These are phyloP conservation scores for Eupithecia subumbrata DNA, from an alignment of 2,888 invertebrate species.

Conservation along the genomic window DNA sequence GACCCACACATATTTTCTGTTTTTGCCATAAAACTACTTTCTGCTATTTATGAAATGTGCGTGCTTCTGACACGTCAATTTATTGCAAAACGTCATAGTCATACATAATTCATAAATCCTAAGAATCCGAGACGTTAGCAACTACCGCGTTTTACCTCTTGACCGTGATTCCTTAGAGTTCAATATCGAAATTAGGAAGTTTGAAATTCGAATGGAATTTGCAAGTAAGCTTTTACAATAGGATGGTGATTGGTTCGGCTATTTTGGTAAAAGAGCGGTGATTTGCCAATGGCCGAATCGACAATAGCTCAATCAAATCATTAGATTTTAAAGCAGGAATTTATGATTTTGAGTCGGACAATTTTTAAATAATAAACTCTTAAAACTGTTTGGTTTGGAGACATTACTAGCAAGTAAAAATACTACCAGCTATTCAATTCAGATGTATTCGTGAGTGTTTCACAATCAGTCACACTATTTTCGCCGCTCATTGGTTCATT, in stretches of 20 bases:
- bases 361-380: neutral
- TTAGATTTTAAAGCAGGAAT: slow-evolving; percentile 14
- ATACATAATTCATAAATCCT: slow-evolving; percentile 67
- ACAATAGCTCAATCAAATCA: slow-evolving; percentile 42
- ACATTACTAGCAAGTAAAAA: neutral
- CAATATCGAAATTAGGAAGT: slow-evolving; percentile 26
- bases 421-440: neutral
- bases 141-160: slow-evolving; percentile 42
- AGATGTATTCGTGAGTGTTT: no score
- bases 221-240: slow-evolving; percentile 78
- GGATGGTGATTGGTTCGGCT: slow-evolving; percentile 63
- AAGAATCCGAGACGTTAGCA: slow-evolving; percentile 52
- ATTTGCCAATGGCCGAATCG: slow-evolving; percentile 18
- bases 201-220: slow-evolving; percentile 58
- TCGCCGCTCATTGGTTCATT: no score
- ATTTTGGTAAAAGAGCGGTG: slow-evolving; percentile 15
- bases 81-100: slow-evolving; percentile 67
- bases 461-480: no score
- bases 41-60: slow-evolving; percentile 32
- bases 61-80: slow-evolving; percentile 69
- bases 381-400: neutral
- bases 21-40: slow-evolving; percentile 20
- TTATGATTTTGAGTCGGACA: slow-evolving; percentile 8
- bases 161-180: slow-evolving; percentile 35
- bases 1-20: slow-evolving; percentile 16